Evolutionary conservation across 2,888 invertebrate genomes (phyloP).

Genomic region (Syrista parreyssii): DNA sequence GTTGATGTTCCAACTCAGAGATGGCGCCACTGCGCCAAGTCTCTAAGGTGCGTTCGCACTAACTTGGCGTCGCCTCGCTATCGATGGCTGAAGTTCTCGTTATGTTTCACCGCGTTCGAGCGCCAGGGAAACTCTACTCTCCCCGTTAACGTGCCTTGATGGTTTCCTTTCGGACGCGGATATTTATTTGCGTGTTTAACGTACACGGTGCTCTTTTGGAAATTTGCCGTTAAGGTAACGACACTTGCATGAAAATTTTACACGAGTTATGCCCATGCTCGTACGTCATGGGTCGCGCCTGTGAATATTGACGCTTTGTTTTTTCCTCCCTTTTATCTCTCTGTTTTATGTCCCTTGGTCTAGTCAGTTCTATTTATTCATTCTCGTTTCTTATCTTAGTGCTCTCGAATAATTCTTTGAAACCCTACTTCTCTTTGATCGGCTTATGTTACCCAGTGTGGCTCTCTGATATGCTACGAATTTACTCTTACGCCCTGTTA

Average conservation of each 20-base stretch:
- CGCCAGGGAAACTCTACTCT: neutral
- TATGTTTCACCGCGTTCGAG: neutral
- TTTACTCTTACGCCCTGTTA: neutral
- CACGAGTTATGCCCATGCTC: neutral
- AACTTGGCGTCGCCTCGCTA: neutral
- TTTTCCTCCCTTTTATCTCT: neutral
- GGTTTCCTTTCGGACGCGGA: neutral
- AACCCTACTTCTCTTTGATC: neutral
- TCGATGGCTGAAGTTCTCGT: neutral
- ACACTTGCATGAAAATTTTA: neutral
- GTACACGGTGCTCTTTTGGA: neutral
- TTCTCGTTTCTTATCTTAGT: neutral
- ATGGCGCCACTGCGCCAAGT: neutral
- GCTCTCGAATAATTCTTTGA: neutral
- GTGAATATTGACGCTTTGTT: neutral
- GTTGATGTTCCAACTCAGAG: neutral
- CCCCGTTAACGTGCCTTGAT: neutral
- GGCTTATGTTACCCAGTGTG: neutral
- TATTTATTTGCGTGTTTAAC: neutral
- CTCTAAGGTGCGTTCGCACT: neutral
- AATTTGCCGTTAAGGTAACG: neutral
- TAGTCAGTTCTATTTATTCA: neutral
- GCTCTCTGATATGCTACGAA: neutral
- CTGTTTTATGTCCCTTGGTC: neutral
- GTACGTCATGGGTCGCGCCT: neutral